Percentiles rank a stretch among this genome's conserved stretches.
Evolutionary conservation across 1,140 invertebrate genomes (phyloP).

Genomic region (Notospermus geniculatus): DNA sequence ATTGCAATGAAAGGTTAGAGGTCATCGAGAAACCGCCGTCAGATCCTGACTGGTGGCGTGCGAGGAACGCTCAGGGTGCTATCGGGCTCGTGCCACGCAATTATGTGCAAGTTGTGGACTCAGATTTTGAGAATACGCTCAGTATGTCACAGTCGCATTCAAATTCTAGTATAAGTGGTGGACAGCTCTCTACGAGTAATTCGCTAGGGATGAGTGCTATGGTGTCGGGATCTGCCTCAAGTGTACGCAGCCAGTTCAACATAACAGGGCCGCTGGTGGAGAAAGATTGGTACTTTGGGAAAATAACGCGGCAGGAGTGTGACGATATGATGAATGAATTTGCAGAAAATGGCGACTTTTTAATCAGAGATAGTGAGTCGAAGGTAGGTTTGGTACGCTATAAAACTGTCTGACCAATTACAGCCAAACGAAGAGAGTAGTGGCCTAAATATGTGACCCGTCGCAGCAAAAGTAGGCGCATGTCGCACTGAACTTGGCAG

Average conservation of each 20-base stretch:
- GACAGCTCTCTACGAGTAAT: constrained; percentile 7
- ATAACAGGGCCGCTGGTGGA: constrained; percentile 46
- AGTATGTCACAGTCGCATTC: constrained; percentile 51
- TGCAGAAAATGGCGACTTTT: constrained; percentile 95
- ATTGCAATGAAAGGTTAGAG: constrained; percentile 84
- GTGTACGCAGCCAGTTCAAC: constrained; percentile 39
- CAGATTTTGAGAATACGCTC: constrained; percentile 30
- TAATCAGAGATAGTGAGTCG: constrained; percentile 97
- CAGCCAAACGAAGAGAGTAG: too few species aligned
- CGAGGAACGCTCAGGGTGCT: constrained; percentile 82
- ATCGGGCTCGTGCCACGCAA: constrained; percentile 94
- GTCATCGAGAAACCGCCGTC: constrained; percentile 91
- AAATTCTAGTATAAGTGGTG: constrained; percentile 38
- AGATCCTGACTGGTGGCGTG: constrained; percentile 98
- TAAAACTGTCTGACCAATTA: too few species aligned
- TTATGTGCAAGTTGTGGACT: constrained; percentile 72
- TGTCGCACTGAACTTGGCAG: too few species aligned
- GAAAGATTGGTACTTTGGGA: constrained; percentile 89
- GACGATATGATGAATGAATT: constrained; percentile 90
- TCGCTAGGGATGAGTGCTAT: constrained; percentile 18
- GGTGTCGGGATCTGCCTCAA: constrained; percentile 1
- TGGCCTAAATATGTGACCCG: too few species aligned
- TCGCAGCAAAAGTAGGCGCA: too few species aligned
- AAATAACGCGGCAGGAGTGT: constrained; percentile 90
- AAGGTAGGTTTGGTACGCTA: constrained; percentile 72